A percentile compares a stretch with the other conserved stretches of the same genome.
Evolutionary conservation across 1,140 invertebrate genomes (phyloP).

Genomic region (Cotesia vestalis): DNA sequence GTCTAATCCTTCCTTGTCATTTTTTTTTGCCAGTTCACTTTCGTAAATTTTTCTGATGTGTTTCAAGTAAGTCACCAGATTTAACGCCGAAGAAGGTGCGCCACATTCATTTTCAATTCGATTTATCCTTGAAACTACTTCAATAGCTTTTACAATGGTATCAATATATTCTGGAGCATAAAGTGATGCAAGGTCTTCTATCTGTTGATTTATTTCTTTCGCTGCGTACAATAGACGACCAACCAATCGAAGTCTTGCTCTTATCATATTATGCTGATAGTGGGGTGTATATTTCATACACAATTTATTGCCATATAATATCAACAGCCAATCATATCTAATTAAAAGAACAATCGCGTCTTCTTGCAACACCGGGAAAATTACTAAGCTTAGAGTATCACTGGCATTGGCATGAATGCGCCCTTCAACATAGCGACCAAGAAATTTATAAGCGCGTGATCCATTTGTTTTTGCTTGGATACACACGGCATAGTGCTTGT

Average conservation of each 20-base stretch:
- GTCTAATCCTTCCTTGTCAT: slow-evolving; percentile 25
- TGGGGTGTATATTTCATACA: slow-evolving; percentile 30
- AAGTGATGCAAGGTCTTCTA: slow-evolving; percentile 32
- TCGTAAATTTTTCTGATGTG: slow-evolving; percentile 29
- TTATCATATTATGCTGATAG: slow-evolving; percentile 32
- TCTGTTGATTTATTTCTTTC: slow-evolving; percentile 35
- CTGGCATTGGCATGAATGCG: slow-evolving; percentile 25
- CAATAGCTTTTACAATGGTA: slow-evolving; percentile 10
- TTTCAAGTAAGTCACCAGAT: slow-evolving; percentile 36
- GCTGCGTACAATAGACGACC: slow-evolving; percentile 52
- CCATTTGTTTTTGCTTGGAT: not conserved
- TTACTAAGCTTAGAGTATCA: slow-evolving; percentile 4
- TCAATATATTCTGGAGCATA: slow-evolving; percentile 37
- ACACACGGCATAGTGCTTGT: too few relatives aligned
- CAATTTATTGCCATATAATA: slow-evolving; percentile 36
- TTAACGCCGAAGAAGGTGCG: slow-evolving; percentile 26
- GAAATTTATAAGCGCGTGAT: not conserved
- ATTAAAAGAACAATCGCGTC: slow-evolving; percentile 31
- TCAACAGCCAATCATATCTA: slow-evolving; percentile 38
- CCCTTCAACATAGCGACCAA: slow-evolving; percentile 17
- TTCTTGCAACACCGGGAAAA: slow-evolving; percentile 33
- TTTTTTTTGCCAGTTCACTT: slow-evolving; percentile 30
- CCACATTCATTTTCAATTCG: slow-evolving; percentile 26
- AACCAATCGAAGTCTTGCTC: slow-evolving; percentile 26
- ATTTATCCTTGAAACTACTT: slow-evolving; percentile 27